These are phyloP conservation scores for Melanostoma mellinum DNA, from an alignment of 2,888 invertebrate genomes.

Conservation along the genomic window DNA sequence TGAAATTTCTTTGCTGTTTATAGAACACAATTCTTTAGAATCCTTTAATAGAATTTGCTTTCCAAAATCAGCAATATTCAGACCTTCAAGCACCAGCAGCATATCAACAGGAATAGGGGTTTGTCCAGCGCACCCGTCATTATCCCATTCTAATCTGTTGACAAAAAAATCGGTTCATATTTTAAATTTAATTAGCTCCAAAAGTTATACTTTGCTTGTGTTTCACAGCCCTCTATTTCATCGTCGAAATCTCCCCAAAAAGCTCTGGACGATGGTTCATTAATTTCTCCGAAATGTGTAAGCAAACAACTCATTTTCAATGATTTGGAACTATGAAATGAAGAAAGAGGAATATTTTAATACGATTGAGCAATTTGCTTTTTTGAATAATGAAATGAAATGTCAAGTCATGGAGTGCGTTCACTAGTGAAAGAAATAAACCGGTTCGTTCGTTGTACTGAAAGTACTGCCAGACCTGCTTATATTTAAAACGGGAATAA, in stretches of 20 bases:
- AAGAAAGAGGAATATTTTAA: no score
- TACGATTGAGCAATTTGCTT: no score
- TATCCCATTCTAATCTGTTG: constrained; percentile 57
- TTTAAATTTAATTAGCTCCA: no score
- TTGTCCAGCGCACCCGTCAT: constrained; percentile 27
- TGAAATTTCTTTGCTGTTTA: constrained; percentile 72
- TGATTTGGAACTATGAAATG: no score
- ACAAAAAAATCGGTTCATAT: neutral
- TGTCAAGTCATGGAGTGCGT: no score
- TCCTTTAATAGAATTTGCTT: constrained; percentile 74
- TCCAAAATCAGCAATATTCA: constrained; percentile 77
- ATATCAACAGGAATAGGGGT: constrained; percentile 74
- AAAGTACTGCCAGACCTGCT: no score
- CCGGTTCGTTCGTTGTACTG: no score
- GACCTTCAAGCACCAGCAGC: constrained; percentile 79
- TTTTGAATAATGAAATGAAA: no score
- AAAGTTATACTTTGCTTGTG: constrained; percentile 74
- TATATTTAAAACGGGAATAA: no score
- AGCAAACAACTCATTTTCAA: constrained; percentile 77
- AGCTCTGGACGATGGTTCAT: constrained; percentile 81
- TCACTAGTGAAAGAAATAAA: no score
- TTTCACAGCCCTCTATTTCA: constrained; percentile 75
- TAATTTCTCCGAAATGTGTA: constrained; percentile 80
- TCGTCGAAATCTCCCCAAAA: constrained; percentile 82
- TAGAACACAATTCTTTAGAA: constrained; percentile 75